A percentile compares a stretch with the other conserved stretches of the same genome.
Evolutionary conservation across 2,888 invertebrate genomes (phyloP).

Genomic region (Sinohyriopsis cumingii): DNA sequence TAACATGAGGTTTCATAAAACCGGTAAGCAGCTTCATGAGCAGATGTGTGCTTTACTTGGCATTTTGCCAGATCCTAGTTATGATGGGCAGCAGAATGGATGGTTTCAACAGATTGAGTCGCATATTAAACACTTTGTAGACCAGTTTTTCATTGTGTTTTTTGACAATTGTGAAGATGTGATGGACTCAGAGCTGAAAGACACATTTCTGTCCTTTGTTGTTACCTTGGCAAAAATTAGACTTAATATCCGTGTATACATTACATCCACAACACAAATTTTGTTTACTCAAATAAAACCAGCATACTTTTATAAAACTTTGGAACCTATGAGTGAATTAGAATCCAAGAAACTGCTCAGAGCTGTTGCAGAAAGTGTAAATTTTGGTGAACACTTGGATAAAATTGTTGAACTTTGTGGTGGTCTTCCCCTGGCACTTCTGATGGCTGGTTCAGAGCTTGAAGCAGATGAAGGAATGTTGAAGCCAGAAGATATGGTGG

Average conservation of each 20-base stretch:
- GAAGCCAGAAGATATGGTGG: conserved; percentile 22
- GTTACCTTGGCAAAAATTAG: conserved; percentile 2
- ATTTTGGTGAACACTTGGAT: conserved; percentile 15
- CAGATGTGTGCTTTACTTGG: no score
- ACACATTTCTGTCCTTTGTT: conserved; percentile 8
- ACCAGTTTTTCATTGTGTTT: conserved; percentile 11
- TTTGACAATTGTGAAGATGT: conserved; percentile 35
- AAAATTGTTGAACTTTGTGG: conserved; percentile 24
- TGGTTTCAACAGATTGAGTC: no score
- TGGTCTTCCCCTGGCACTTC: conserved; percentile 28
- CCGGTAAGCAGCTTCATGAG: no score
- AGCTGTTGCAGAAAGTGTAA: conserved; percentile 12
- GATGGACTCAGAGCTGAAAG: conserved; percentile 8
- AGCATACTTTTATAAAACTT: conserved; percentile 1
- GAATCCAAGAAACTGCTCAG: conserved; percentile 17
- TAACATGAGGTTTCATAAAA: no score
- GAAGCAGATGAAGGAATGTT: conserved; percentile 17
- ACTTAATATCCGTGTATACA: conserved; percentile 13
- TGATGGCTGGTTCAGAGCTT: conserved; percentile 26
- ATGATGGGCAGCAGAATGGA: no score
- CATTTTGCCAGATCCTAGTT: no score
- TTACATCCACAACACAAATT: conserved; percentile 18
- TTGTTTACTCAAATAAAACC: not conserved
- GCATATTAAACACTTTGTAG: conserved; percentile 3
- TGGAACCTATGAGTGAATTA: conserved; percentile 5